Evolutionary conservation across 2,797 vertebrate genomes (phyloP), one percentile per base, ranked within the genome.

Genomic region (Hipposideros larvatus): DNA sequence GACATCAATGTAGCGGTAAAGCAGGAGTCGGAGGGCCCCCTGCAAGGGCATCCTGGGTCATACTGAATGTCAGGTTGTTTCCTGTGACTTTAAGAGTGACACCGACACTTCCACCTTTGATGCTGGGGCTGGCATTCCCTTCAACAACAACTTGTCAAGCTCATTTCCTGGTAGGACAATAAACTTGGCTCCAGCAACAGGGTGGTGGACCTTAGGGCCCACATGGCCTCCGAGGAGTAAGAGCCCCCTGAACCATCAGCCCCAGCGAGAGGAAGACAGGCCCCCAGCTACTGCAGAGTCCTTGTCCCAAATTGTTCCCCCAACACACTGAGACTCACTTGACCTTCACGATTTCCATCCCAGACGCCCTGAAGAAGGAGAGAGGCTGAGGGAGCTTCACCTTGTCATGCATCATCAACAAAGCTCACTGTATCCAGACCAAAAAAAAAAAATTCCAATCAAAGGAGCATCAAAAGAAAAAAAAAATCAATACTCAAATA

Each of bases 371-470:
- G 48, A 51, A 51, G 48, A 51, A 55, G 53, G 53, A 7, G 53
- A 55, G 53, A 18, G 53, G 5, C 18, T 55, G 16, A 19, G 53
- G 18, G 7, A 55, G 5, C 16, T 16, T 18, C 16, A 18, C 14
- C 48, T 51, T 51, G 14, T 19, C 53, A 55, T 55, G 53, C 53
- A 21, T 18, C 53, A 55, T 55, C 53, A 55, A 55, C 7, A 55
- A 55, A 55, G 53, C 4, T 55, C 18, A 21, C 53, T 55, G 18
- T 6, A 55, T 4, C 53, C 18, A 19, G 5, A 4, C 18, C 1
- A 55, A 55, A 55, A 55, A 53, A 79, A 87, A 90, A 95, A n/a
- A 92, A 87, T 87, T 14, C 24, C 9, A 92, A 75, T 91, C 26
- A 59, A 16, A 94, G 31, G 18, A 85, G 53, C 18, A 83, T 85